Base-by-base conservation (phyloP, 1,140 invertebrate genomes). In the Yoshiicerus persimilis region DNA sequence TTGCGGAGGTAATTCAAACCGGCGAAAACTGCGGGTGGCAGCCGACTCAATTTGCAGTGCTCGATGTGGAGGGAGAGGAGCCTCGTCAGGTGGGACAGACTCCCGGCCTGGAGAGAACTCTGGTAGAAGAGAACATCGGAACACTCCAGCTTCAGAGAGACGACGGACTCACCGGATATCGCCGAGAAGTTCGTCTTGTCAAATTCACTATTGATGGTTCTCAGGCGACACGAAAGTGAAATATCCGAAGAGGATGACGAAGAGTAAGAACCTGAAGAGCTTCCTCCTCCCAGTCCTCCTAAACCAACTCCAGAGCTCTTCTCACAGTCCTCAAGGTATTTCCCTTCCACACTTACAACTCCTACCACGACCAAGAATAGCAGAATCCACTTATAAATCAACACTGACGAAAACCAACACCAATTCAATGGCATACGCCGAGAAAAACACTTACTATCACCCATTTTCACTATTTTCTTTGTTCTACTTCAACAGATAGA, bases 121-220 rank as follows among this genome's bases (percentile, higher is more conserved):
- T 95, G 94, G 83, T 95, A 95, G 93, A 95, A 94, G 87, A 96
- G 94, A 86, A 95, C 94, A 91, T 96, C 94, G 91, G 96, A 96
- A 92, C 97, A 97, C 89, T 95, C 94, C 84, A 97, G 95, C 91
- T 94, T 94, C 87, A 97, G 92, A 4, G 95, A 95, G 20, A 96
- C 96, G 41, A 96, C 96, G 92, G 97, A 96, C 89, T 97, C 96
- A 39, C 95, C 95, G 34, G 96, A 96, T 64, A 97, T 96, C 84
- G 96, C 95, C 92, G 96, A 96, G 92, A 97, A 96, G 92, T 98
- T 97, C 11, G 96, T 96, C n/a, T 95, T 95, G 91, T 96, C 95
- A 91, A 96, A 95, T 91, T 96, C 95, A 92, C 95, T 96, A 92
- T 96, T 96, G 91, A 96, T 95, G 41, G 95, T 96, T 62, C 95